Conservation (phyloP, 1,140 invertebrate genomes). For the Drosophila auraria region DNA sequence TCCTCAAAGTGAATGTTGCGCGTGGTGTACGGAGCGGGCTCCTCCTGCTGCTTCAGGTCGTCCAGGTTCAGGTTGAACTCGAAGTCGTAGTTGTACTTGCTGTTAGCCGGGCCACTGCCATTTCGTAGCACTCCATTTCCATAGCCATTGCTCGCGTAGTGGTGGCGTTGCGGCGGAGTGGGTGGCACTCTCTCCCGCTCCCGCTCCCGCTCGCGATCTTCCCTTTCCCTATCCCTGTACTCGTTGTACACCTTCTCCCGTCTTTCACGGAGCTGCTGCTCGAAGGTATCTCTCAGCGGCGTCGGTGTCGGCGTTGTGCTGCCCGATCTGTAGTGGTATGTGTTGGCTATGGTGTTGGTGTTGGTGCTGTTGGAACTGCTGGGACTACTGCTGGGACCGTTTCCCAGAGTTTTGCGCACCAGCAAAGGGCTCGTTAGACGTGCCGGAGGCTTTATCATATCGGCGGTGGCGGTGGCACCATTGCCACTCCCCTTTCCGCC, state of each 20-base stretch:
- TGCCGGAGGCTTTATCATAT: conserved; percentile 83
- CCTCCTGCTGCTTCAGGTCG: conserved; percentile 49
- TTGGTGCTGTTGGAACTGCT: conserved; percentile 38
- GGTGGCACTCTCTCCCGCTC: conserved; percentile 58
- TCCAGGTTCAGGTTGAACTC: conserved; percentile 78
- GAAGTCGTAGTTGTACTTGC: conserved; percentile 79
- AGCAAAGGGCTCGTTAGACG: conserved; percentile 84
- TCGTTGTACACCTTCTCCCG: conserved; percentile 82
- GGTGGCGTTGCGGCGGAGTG: conserved; percentile 60
- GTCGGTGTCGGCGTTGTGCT: conserved; percentile 44
- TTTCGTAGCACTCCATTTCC: conserved; percentile 24
- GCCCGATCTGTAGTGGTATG: conserved; percentile 76
- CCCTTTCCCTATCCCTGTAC: conserved; percentile 53
- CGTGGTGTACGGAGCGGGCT: conserved; percentile 64
- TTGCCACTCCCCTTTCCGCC: conserved; percentile 39
- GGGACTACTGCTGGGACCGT: conserved; percentile 19
- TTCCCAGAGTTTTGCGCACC: conserved; percentile 82
- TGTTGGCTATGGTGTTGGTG: conserved; percentile 78
- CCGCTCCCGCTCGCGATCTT: conserved; percentile 30
- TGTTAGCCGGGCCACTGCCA: conserved; percentile 32
- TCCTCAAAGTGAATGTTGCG: conserved; percentile 60
- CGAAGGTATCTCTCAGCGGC: conserved; percentile 73
- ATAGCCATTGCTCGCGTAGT: conserved; percentile 41
- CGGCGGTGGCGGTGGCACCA: conserved; percentile 34
- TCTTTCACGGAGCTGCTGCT: conserved; percentile 79